Evolutionary conservation across 23 tunicate species (phyloP).

Genomic region (Styela clava): DNA sequence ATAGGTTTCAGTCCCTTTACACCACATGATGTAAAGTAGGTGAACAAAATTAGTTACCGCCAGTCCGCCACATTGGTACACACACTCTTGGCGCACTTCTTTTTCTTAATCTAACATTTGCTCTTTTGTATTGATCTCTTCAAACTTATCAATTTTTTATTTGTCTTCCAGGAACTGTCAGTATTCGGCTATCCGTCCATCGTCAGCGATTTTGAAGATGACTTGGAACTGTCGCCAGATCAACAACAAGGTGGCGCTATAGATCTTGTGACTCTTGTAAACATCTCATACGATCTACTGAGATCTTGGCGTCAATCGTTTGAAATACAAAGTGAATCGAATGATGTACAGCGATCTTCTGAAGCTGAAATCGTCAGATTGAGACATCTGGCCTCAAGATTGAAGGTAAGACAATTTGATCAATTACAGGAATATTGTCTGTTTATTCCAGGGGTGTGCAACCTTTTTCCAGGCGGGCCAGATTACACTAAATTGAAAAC

Average conservation of each 20-base stretch:
- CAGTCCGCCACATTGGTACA: too few species aligned
- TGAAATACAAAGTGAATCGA: slow-evolving; percentile 40
- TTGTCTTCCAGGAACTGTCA: slow-evolving; percentile 61
- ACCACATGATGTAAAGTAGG: too few species aligned
- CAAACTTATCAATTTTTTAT: too few species aligned
- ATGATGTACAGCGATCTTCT: slow-evolving; percentile 30
- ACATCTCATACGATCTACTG: slow-evolving; percentile 66
- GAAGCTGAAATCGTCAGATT: slow-evolving; percentile 58
- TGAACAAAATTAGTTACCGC: too few species aligned
- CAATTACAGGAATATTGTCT: too few species aligned
- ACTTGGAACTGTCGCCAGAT: not conserved
- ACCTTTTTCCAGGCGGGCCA: too few species aligned
- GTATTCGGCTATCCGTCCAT: slow-evolving; percentile 81
- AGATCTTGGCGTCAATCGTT: slow-evolving; percentile 35
- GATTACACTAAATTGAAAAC: too few species aligned
- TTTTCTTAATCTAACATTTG: too few species aligned
- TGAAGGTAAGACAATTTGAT: slow-evolving; percentile 19
- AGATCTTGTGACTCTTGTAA: slow-evolving; percentile 50
- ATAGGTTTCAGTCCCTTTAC: too few species aligned
- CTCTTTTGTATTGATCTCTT: too few species aligned
- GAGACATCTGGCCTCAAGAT: slow-evolving; percentile 49
- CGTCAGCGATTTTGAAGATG: not conserved
- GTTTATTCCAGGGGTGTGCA: too few species aligned
- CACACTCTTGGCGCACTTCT: too few species aligned
- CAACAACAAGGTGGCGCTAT: slow-evolving; percentile 4